These are phyloP conservation scores for Oreonectes daqikongensis DNA, from an alignment of 2,797 vertebrate species.

Conservation along the genomic window DNA sequence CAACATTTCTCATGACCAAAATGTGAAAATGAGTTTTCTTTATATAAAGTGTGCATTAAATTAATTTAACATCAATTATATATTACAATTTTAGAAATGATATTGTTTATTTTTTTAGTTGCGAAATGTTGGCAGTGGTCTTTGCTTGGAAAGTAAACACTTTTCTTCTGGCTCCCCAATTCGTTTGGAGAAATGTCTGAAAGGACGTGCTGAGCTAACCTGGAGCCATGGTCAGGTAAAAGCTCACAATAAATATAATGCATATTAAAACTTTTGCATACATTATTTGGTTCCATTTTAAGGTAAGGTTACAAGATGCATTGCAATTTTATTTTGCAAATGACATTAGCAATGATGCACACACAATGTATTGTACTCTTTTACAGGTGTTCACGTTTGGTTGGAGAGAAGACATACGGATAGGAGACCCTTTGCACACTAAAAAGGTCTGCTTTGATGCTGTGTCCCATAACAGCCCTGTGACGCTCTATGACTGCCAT, in stretches of 20 bases:
- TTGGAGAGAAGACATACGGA: slow-evolving; percentile 93
- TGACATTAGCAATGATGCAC: not conserved
- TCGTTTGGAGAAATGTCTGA: slow-evolving; percentile 86
- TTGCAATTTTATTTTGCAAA: not conserved
- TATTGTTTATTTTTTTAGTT: slow-evolving; percentile 75
- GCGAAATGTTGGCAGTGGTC: slow-evolving; percentile 79
- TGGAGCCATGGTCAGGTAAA: slow-evolving; percentile 93
- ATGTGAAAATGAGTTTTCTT: too few species aligned
- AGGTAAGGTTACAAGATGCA: not conserved
- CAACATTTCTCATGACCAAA: too few species aligned
- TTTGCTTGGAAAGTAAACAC: slow-evolving; percentile 91
- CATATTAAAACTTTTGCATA: not conserved
- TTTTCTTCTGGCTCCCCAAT: slow-evolving; percentile 85
- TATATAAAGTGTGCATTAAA: too few species aligned
- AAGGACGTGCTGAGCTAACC: slow-evolving; percentile 81
- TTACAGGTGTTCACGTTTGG: slow-evolving; percentile 90
- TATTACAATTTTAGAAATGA: too few species aligned
- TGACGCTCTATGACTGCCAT: slow-evolving; percentile 95
- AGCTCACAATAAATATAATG: not conserved
- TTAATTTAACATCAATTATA: too few species aligned
- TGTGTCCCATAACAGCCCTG: slow-evolving; percentile 88
- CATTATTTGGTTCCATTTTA: not conserved
- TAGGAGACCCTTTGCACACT: slow-evolving; percentile 92
- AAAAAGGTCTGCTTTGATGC: slow-evolving; percentile 95
- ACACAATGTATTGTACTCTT: not conserved